Evolutionary conservation across 2,888 invertebrate species (phyloP), one percentile per base, ranked within the genome.

Genomic region (Netelia inedita): DNA sequence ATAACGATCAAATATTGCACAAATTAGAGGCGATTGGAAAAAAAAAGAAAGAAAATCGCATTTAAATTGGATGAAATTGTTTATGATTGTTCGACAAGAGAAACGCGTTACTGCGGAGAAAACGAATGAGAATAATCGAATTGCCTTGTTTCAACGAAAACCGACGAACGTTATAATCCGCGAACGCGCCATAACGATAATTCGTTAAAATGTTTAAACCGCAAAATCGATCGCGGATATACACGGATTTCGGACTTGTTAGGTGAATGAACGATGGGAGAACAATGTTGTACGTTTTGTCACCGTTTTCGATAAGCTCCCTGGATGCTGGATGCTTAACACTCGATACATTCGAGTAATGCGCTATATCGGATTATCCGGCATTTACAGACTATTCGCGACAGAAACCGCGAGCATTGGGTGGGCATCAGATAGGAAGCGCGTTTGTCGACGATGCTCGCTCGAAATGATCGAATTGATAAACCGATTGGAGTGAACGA

Each of bases 331-430:
- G 23, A 46, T 75, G 65, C 66, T 76, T 35, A 55, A 9, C 8
- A 76, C 57, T 46, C 43, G 16, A 35, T 66, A 66, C 28, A 19
- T 65, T 57, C 57, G 66, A 76, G 57, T 55, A 68, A 76, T 46
- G 76, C 57, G 23, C 16, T 43, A 76, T 23, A 76, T 68, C 66
- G 76, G 68, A 76, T 76, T 68, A 68, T 68, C 46, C 59, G 23
- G 23, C 21, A 68, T 68, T 68, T 59, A 76, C 68, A 57, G 68
- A 57, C 23, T 68, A 19, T 71, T 55, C 55, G 19, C 66, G 43
- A 41, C 46, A 46, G 59, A 69, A 69, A 35, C 69, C 50, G n/a
- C 43, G 50, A 35, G 61, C 50, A 61, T 59, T n/a, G 14, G 16
- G 50, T 1, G 10, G 35, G 6, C 66, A n/a, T n/a, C n/a, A 46